phyloP scores from a whole-genome alignment of 2,888 invertebrate genomes.

The Lordiphosa fenestrarum region DNA sequence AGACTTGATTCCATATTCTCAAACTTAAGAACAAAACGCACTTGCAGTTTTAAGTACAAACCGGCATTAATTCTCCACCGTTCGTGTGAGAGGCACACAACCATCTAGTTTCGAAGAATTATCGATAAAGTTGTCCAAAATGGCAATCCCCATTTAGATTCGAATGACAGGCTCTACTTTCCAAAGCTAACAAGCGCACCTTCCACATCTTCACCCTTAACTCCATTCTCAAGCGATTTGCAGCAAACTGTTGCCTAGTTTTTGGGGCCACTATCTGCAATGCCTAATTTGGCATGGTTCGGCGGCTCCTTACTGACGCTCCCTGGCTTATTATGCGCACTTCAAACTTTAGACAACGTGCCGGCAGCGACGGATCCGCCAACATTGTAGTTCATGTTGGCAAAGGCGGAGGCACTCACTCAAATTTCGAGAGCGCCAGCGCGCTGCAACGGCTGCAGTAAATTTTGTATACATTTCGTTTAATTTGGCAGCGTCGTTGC shows the following conservation, averaged over 20 bases:
- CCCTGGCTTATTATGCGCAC: constrained; percentile 72
- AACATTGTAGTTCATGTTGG: constrained; percentile 68
- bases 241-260: constrained; percentile 48
- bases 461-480: constrained; percentile 73
- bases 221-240: constrained; percentile 2
- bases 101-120: too few species aligned
- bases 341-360: constrained; percentile 71
- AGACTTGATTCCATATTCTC: too few species aligned
- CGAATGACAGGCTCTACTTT: constrained; percentile 49
- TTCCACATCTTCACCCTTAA: constrained; percentile 6
- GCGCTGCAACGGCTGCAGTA: constrained; percentile 50
- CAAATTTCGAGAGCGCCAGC: constrained; percentile 68
- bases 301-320: constrained; percentile 19
- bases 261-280: constrained; percentile 52
- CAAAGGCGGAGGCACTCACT: constrained; percentile 64
- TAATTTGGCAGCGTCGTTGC: constrained; percentile 57
- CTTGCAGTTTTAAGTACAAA: too few species aligned
- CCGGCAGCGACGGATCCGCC: constrained; percentile 25
- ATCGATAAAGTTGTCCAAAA: background rate
- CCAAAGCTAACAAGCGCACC: constrained; percentile 30
- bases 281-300: constrained; percentile 61
- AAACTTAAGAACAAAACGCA: too few species aligned
- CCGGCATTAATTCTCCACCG: too few species aligned
- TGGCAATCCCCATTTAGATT: constrained; percentile 28
- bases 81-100: too few species aligned